Percentiles rank a stretch among this genome's conserved stretches.
Conservation (phyloP, 2,113 vertebrate species). For the Seriola dumerili region DNA sequence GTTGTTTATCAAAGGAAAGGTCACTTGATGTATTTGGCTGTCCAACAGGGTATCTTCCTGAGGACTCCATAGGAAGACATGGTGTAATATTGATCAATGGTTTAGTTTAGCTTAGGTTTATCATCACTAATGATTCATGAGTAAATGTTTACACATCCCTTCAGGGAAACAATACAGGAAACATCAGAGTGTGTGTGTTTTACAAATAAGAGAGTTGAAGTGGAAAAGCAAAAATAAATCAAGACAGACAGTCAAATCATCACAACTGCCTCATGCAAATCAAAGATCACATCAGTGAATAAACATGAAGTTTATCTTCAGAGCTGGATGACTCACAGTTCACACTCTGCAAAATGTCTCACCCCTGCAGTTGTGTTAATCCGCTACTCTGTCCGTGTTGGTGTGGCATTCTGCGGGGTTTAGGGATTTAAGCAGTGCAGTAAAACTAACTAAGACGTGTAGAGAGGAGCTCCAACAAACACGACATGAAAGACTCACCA, state of each 20-base stretch:
- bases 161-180: slow-evolving; percentile 15
- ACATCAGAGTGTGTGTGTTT: slow-evolving; percentile 12
- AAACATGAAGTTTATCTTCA: slow-evolving; percentile 5
- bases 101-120: slow-evolving; percentile 59
- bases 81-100: slow-evolving; percentile 77
- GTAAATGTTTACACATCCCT: slow-evolving; percentile 58
- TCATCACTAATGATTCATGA: slow-evolving; percentile 50
- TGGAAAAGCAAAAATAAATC: not conserved
- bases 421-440: not conserved
- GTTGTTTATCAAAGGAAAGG: slow-evolving; percentile 82
- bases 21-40: slow-evolving; percentile 77
- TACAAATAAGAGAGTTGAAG: not conserved
- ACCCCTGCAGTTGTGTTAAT: slow-evolving; percentile 62
- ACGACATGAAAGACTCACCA: slow-evolving; percentile 20
- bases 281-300: slow-evolving; percentile 32
- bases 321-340: slow-evolving; percentile 54
- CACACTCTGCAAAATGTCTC: slow-evolving; percentile 55
- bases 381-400: slow-evolving; percentile 36
- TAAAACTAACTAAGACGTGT: slow-evolving; percentile 17
- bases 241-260: slow-evolving; percentile 1
- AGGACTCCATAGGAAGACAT: slow-evolving; percentile 70
- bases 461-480: slow-evolving; percentile 25
- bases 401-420: slow-evolving; percentile 21
- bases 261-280: slow-evolving; percentile 44
- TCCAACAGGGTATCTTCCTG: slow-evolving; percentile 77